Conservation (phyloP, 2,113 vertebrate species). For the Tinamus guttatus region DNA sequence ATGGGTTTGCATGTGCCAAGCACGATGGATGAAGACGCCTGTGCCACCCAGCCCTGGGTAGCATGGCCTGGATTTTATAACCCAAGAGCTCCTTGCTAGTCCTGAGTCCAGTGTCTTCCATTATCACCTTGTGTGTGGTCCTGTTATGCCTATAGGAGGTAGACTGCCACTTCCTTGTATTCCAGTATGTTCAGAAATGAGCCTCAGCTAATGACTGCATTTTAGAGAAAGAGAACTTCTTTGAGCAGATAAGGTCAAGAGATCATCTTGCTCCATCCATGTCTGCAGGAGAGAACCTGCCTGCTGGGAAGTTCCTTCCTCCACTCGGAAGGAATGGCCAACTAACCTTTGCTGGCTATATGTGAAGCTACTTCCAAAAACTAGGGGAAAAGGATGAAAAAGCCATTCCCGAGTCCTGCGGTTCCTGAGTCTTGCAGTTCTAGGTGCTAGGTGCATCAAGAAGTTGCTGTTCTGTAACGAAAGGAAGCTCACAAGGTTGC, state of each 20-base stretch:
- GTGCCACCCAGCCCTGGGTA: background rate
- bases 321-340: background rate
- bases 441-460: accelerated
- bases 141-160: background rate
- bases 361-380: background rate
- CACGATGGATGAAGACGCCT: background rate
- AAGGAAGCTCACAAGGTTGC: background rate
- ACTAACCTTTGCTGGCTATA: background rate
- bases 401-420: background rate
- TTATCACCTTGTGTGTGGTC: no score
- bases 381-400: background rate
- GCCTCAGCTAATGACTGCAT: background rate
- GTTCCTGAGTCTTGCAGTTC: background rate
- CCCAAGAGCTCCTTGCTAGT: background rate
- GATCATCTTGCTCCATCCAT: background rate
- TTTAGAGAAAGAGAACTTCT: background rate
- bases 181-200: background rate
- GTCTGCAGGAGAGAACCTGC: background rate
- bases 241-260: background rate
- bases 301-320: background rate
- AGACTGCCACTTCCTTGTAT: background rate
- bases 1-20: background rate
- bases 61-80: background rate
- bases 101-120: background rate
- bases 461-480: background rate